Evolutionary conservation across 2,888 invertebrate species (phyloP).

Genomic region (Chelonus formosanus): DNA sequence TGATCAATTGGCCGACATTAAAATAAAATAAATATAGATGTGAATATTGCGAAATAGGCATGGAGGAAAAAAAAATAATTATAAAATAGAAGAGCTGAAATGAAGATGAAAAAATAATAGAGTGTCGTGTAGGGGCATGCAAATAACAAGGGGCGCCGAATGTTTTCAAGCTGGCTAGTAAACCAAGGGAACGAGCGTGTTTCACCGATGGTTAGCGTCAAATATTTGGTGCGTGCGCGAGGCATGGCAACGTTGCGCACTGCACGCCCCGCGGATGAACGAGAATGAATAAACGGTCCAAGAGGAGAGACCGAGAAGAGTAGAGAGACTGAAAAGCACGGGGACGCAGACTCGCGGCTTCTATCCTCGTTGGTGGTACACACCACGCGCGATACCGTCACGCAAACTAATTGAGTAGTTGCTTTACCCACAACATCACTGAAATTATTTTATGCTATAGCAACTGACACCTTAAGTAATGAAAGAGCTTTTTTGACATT

Average conservation of each 20-base stretch:
- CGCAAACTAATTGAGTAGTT: constrained; percentile 59
- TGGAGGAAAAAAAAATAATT: background rate
- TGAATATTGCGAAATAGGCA: too few species aligned
- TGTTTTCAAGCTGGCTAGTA: constrained; percentile 64
- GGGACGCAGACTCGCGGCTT: constrained; percentile 16
- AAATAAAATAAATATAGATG: too few species aligned
- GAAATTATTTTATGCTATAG: constrained; percentile 1
- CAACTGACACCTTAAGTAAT: background rate
- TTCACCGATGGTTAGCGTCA: constrained; percentile 64
- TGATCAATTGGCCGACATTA: too few species aligned
- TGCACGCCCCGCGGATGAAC: constrained; percentile 26
- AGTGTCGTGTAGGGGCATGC: constrained; percentile 24
- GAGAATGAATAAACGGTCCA: constrained; percentile 12
- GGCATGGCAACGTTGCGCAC: constrained; percentile 58
- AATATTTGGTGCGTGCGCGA: constrained; percentile 63
- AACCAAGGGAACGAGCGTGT: constrained; percentile 52
- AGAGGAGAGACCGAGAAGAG: background rate
- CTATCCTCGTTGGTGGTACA: constrained; percentile 31
- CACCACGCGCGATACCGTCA: constrained; percentile 50
- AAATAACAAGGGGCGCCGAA: constrained; percentile 51
- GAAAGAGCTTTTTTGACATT: too few species aligned
- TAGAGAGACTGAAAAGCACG: constrained; percentile 1
- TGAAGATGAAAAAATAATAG: constrained; percentile 10
- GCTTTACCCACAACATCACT: constrained; percentile 46
- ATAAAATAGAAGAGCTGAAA: constrained; percentile 13